phyloP scores from a whole-genome alignment of 2,797 vertebrate species.

The Anguilla pacifica region DNA sequence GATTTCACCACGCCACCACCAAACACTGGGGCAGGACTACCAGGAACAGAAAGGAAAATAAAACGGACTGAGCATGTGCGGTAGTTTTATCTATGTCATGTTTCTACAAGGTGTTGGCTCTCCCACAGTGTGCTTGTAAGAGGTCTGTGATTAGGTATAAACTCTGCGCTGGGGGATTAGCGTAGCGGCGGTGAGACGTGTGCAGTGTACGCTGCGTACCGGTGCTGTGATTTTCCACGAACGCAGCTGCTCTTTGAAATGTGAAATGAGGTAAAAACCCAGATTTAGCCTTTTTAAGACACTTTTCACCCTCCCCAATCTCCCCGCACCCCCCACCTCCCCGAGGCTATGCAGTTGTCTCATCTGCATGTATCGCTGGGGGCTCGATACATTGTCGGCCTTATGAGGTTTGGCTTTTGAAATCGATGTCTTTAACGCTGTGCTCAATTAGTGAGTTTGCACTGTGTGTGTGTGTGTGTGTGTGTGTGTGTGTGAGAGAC shows the following conservation, averaged over 20 bases:
- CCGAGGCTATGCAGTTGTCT: background rate
- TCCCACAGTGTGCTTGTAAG: background rate
- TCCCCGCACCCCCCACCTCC: background rate
- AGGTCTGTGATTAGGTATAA: background rate
- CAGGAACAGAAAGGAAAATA: background rate
- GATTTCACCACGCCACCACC: background rate
- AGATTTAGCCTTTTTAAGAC: background rate
- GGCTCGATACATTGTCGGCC: background rate
- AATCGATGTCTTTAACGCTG: background rate
- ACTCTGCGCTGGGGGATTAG: background rate
- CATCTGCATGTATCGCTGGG: background rate
- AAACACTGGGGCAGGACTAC: background rate
- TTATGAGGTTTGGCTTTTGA: background rate
- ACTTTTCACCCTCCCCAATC: background rate
- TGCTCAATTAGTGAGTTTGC: background rate
- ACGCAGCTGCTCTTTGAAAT: constrained; percentile 4
- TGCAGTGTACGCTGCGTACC: background rate
- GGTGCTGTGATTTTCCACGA: background rate
- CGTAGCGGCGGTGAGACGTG: background rate
- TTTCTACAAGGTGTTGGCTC: background rate
- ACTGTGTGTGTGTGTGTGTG: background rate
- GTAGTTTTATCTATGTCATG: constrained; percentile 1
- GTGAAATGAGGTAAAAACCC: constrained; percentile 1
- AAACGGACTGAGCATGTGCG: background rate
- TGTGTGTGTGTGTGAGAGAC: background rate